phyloP scores from a whole-genome alignment of 1,140 invertebrate species.

The Bombus huntii region DNA sequence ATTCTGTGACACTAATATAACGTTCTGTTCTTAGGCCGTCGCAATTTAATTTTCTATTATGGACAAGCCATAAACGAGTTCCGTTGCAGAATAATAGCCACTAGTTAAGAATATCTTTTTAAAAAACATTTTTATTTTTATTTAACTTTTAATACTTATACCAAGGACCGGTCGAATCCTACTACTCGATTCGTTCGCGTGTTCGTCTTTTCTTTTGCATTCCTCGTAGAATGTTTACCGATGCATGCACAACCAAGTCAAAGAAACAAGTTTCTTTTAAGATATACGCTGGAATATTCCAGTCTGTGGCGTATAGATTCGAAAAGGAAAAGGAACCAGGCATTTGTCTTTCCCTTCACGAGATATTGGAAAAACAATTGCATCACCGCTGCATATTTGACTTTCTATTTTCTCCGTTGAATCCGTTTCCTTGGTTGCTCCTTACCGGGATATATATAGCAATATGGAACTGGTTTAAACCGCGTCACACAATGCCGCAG shows the following conservation, averaged over 20 bases:
- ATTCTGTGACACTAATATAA: background rate
- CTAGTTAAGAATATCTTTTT: background rate
- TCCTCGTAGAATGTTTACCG: slow-evolving; percentile 20
- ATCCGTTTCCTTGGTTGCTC: slow-evolving; percentile 44
- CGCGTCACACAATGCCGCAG: background rate
- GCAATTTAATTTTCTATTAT: background rate
- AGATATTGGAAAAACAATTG: slow-evolving; percentile 56
- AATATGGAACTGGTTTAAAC: background rate
- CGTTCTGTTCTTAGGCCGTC: background rate
- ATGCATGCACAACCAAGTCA: slow-evolving; percentile 31
- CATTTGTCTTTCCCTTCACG: slow-evolving; percentile 50
- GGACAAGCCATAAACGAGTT: background rate
- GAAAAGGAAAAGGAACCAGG: slow-evolving; percentile 52
- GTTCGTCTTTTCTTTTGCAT: slow-evolving; percentile 1
- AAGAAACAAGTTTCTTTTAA: slow-evolving; percentile 36
- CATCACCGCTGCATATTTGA: slow-evolving; percentile 57
- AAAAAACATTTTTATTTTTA: background rate
- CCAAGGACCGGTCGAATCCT: background rate
- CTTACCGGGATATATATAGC: background rate
- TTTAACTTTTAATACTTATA: background rate
- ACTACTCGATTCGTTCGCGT: slow-evolving; percentile 11
- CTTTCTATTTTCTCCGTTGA: slow-evolving; percentile 59
- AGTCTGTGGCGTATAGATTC: slow-evolving; percentile 25
- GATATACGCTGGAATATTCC: slow-evolving; percentile 38
- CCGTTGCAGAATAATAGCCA: background rate